Conservation (phyloP, 2,888 invertebrate species). For the Acheta domesticus region DNA sequence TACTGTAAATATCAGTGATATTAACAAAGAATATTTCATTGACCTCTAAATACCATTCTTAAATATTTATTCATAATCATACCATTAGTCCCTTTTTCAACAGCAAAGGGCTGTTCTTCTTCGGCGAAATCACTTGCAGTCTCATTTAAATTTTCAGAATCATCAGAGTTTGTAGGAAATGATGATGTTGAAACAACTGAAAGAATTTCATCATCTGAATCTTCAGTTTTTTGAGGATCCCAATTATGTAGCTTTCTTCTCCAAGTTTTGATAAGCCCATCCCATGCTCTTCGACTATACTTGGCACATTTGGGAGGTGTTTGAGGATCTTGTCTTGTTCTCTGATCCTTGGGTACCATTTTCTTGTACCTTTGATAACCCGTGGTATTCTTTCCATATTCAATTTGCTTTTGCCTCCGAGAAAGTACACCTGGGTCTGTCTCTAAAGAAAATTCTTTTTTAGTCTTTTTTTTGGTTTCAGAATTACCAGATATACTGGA, state of each 20-base stretch:
- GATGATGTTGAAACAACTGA: not conserved
- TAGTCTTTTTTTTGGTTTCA: not conserved
- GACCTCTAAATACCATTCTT: too few species aligned
- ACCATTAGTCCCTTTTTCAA: too few species aligned
- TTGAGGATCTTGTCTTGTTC: slow-evolving; percentile 72
- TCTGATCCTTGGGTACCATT: slow-evolving; percentile 45
- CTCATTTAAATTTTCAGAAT: not conserved
- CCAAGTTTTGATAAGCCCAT: slow-evolving; percentile 84
- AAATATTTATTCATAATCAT: too few species aligned
- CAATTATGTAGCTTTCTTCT: slow-evolving; percentile 77
- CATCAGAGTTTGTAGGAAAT: not conserved
- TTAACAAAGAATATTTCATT: too few species aligned
- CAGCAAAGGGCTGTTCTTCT: too few species aligned
- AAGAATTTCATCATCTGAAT: not conserved
- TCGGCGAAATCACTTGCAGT: too few species aligned
- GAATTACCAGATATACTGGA: too few species aligned
- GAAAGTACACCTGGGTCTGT: not conserved
- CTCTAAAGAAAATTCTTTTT: not conserved
- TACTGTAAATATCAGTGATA: too few species aligned
- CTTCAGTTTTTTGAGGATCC: slow-evolving; percentile 52
- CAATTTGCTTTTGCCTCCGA: not conserved
- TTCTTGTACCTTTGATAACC: not conserved
- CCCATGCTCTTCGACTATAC: slow-evolving; percentile 91
- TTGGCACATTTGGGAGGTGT: slow-evolving; percentile 86
- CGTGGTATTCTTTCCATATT: not conserved